Evolutionary conservation across 2,888 invertebrate species (phyloP), one percentile per base, ranked within the genome.

Genomic region (Dryobotodes eremita): DNA sequence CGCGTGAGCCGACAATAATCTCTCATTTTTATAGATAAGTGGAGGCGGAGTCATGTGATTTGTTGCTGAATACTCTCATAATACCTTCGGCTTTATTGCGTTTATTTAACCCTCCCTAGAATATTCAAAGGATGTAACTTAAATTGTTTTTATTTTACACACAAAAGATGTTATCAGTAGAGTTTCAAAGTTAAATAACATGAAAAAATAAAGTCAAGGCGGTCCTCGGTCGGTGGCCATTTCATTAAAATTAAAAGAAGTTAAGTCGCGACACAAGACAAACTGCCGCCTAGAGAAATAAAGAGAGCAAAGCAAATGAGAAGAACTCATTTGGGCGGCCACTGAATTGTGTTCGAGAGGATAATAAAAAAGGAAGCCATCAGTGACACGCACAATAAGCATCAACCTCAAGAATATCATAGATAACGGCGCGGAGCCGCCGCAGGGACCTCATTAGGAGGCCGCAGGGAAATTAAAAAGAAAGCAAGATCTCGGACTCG

Each of bases 301-400:
- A 96, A 96, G 94, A 95, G 95, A 95, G 94, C 95, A 94, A 96
- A 95, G 95, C 95, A 96, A 96, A 96, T 96, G 96, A 96, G 95
- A 95, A 94, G 95, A 95, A 94, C 95, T 96, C 95, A 96, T 97
- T 97, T 96, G 94, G 95, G 94, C 94, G 94, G 94, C 94, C 95
- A 93, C 96, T 95, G 95, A 96, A 97, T 96, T 95, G 96, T 96
- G 94, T 97, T 97, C 96, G 96, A 96, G 97, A 96, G 96, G 96
- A 96, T 95, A 96, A 96, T 96, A 96, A 96, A 96, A 96, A 96
- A 94, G 96, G 96, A 96, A 96, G 95, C 95, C 96, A 96, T 96
- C 96, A 97, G 96, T 97, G 97, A 96, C 97, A 97, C 97, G 97
- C 97, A 97, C 97, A 97, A 97, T 97, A 96, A 97, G 97, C 96